Conservation (phyloP, 2,888 invertebrate species). For the Amiota minor region DNA sequence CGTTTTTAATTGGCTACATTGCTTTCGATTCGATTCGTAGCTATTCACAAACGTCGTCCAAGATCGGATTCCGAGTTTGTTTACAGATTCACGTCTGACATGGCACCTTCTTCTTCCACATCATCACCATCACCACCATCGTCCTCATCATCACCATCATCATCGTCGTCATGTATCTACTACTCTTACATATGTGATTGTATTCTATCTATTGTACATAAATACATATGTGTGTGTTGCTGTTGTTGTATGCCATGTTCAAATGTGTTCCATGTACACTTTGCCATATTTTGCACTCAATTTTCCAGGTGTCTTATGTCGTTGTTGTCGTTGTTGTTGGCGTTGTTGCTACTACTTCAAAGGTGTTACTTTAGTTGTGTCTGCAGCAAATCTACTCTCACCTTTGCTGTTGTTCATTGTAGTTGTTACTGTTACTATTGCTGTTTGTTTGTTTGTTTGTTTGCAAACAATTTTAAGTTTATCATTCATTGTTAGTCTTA, state of each 20-base stretch:
- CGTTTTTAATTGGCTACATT: constrained; percentile 68
- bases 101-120: neutral
- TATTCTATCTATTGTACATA: neutral
- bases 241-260: constrained; percentile 29
- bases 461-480: no score
- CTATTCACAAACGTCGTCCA: neutral
- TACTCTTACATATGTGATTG: no score
- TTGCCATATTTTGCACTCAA: constrained; percentile 65
- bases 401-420: constrained; percentile 34
- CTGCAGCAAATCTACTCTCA: constrained; percentile 31
- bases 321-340: constrained; percentile 23
- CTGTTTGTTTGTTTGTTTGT: constrained; percentile 37
- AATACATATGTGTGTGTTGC: constrained; percentile 5
- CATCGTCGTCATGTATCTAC: no score
- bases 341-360: constrained; percentile 24
- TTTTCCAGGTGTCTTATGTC: constrained; percentile 45
- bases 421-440: constrained; percentile 45
- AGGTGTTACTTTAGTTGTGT: constrained; percentile 29
- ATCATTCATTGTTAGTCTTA: constrained; percentile 29
- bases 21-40: constrained; percentile 24
- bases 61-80: constrained; percentile 23
- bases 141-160: neutral
- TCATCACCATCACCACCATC: neutral
- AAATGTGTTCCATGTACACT: constrained; percentile 21
- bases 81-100: constrained; percentile 26